Conservation (phyloP, 1,140 invertebrate species). For the Matsumurasca onukii region DNA sequence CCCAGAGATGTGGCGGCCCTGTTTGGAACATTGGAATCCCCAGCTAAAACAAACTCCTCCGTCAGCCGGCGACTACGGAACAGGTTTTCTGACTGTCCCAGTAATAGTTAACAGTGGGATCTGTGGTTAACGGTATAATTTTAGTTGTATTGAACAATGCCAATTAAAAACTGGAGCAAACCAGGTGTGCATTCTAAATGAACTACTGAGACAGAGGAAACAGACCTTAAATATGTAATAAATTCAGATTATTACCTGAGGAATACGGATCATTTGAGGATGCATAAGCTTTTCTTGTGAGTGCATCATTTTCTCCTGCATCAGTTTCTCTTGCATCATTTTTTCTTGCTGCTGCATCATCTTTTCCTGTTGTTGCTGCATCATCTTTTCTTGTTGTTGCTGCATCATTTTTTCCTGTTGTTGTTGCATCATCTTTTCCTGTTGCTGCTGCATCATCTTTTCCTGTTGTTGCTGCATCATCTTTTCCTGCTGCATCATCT, state of each 20-base stretch:
- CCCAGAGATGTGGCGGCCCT: too few species aligned
- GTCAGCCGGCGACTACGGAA: too few species aligned
- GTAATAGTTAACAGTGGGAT: too few species aligned
- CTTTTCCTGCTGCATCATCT: slow-evolving; percentile 24
- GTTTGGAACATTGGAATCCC: too few species aligned
- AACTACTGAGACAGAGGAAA: too few species aligned
- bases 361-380: neutral
- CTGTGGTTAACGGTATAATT: too few species aligned
- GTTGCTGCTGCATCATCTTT: slow-evolving; percentile 42
- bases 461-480: slow-evolving; percentile 41
- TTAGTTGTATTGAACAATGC: too few species aligned
- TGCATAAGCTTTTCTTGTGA: slow-evolving; percentile 2
- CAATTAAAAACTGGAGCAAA: too few species aligned
- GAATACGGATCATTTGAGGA: slow-evolving; percentile 10
- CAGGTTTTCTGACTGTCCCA: too few species aligned
- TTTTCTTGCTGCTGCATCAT: slow-evolving; percentile 5
- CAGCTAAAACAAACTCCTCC: too few species aligned
- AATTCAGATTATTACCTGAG: slow-evolving; percentile 7
- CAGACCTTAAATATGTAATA: too few species aligned
- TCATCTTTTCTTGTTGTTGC: slow-evolving; percentile 39
- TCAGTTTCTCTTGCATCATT: neutral
- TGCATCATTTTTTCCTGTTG: slow-evolving; percentile 36
- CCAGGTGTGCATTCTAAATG: too few species aligned
- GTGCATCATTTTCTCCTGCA: slow-evolving; percentile 14
- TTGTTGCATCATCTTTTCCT: slow-evolving; percentile 42